A percentile compares a stretch with the other conserved stretches of the same genome.
phyloP scores from a whole-genome alignment of 2,888 invertebrate species.

The Hirudinaria manillensis region DNA sequence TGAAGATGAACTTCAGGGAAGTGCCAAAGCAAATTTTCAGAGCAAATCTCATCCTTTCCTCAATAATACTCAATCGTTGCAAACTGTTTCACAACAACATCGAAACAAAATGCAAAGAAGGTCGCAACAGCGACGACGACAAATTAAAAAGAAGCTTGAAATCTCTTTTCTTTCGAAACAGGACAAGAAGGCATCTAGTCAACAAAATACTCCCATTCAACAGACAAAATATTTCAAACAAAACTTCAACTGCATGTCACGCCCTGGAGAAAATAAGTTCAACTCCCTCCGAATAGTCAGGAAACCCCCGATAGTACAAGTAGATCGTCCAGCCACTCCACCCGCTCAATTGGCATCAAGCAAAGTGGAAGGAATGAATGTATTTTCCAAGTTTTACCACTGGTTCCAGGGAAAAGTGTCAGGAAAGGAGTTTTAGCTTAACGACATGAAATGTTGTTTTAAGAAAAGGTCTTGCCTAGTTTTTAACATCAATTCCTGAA shows the following conservation, averaged over 20 bases:
- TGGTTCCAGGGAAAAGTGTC: neutral
- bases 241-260: neutral
- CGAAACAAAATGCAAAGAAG: neutral
- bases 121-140: conserved; percentile 7
- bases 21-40: neutral
- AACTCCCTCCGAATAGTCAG: neutral
- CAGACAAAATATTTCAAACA: neutral
- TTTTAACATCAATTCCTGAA: no score
- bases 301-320: neutral
- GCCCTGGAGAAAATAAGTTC: neutral
- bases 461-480: no score
- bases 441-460: no score
- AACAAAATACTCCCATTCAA: neutral
- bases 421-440: neutral
- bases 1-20: neutral
- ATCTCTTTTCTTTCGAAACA: neutral
- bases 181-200: neutral
- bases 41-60: neutral
- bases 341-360: neutral
- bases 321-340: neutral
- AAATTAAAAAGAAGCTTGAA: neutral
- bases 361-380: neutral
- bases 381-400: neutral
- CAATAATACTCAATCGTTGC: neutral
- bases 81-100: neutral